phyloP scores from a whole-genome alignment of 2,797 vertebrate species.

The Phrynocephalus vlangalii region DNA sequence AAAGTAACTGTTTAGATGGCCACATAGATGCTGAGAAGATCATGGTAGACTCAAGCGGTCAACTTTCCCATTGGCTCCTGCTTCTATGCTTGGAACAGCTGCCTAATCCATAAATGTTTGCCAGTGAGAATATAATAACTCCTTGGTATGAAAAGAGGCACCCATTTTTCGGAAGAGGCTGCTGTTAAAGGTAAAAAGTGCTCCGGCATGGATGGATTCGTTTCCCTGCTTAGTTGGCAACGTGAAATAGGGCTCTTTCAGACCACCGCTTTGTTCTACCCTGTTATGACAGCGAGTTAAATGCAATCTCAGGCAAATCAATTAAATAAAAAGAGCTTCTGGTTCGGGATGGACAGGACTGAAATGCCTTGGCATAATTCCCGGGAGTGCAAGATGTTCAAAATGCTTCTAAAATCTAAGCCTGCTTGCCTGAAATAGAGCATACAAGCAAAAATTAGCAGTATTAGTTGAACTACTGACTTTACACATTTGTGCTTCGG shows the following conservation, averaged over 20 bases:
- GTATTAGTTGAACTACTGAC: constrained; percentile 36
- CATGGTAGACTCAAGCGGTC: too few species aligned
- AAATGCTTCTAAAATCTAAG: constrained; percentile 23
- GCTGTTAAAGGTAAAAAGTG: not conserved
- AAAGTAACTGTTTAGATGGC: not conserved
- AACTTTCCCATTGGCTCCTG: not conserved
- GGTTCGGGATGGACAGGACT: constrained; percentile 23
- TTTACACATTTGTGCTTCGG: constrained; percentile 11
- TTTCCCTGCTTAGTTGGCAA: not conserved
- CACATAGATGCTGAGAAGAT: not conserved
- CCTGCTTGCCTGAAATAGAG: constrained; percentile 37
- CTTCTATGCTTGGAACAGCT: not conserved
- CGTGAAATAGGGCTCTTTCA: not conserved
- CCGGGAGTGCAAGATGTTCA: constrained; percentile 33
- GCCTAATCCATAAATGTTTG: not conserved
- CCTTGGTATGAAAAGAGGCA: not conserved
- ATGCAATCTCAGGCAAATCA: constrained; percentile 19
- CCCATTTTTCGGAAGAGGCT: not conserved
- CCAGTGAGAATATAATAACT: not conserved
- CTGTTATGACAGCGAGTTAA: constrained; percentile 3
- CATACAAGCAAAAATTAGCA: constrained; percentile 39
- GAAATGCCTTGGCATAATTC: constrained; percentile 23
- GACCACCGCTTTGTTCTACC: not conserved
- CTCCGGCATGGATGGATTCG: not conserved
- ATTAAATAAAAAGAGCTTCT: constrained; percentile 34